Conservation (phyloP, 2,797 vertebrate genomes). For the Oophaga sylvatica region DNA sequence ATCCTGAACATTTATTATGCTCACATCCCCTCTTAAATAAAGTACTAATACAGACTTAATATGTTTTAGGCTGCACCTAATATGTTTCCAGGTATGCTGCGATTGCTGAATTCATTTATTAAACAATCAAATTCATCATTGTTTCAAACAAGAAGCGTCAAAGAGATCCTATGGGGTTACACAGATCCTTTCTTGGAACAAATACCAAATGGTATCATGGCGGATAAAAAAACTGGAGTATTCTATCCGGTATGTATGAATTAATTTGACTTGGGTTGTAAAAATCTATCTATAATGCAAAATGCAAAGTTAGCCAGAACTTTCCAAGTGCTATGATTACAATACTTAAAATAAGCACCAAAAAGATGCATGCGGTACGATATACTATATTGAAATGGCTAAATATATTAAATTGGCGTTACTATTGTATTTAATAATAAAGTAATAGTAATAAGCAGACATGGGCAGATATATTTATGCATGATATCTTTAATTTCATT, state of each 20-base stretch:
- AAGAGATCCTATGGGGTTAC: conserved; percentile 92
- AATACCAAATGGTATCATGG: conserved; percentile 45
- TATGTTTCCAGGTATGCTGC: not conserved
- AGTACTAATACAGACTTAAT: not conserved
- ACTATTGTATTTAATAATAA: not conserved
- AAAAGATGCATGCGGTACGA: not conserved
- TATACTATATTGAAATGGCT: not conserved
- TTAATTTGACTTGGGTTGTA: not conserved
- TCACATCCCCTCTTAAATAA: not conserved
- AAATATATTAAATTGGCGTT: not conserved
- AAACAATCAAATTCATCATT: conserved; percentile 75
- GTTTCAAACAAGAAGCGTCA: conserved; percentile 85
- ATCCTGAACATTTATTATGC: not conserved
- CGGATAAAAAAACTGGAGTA: conserved; percentile 71
- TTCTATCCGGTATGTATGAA: conserved; percentile 82
- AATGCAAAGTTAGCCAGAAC: not conserved
- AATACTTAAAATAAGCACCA: not conserved
- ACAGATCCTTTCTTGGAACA: conserved; percentile 76
- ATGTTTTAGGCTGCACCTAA: conserved; percentile 78
- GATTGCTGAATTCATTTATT: conserved; percentile 69
- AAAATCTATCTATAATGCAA: not conserved
- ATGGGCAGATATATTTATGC: too few relatives aligned
- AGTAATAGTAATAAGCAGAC: too few relatives aligned
- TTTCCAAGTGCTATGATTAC: not conserved
- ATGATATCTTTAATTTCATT: too few relatives aligned